These are phyloP conservation scores for Esox lucius DNA, from an alignment of 2,797 vertebrate genomes.

Conservation along the genomic window DNA sequence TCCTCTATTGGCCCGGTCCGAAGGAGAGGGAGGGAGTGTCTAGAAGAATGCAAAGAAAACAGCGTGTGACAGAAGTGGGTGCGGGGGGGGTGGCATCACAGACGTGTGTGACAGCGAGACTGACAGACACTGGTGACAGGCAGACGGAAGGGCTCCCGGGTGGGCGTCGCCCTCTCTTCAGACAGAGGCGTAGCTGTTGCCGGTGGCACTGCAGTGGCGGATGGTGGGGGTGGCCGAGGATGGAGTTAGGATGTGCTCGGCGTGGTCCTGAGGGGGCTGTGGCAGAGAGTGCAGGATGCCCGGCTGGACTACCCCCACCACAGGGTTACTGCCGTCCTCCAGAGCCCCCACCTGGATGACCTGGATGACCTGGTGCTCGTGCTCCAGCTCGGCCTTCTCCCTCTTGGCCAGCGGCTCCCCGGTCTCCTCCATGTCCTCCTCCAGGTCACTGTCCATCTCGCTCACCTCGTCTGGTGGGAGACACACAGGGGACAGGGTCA, in stretches of 20 bases:
- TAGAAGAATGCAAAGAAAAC: constrained; percentile 53
- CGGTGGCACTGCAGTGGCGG: constrained; percentile 92
- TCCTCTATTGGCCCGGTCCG: constrained; percentile 33
- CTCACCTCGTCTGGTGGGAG: constrained; percentile 80
- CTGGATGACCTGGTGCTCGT: constrained; percentile 84
- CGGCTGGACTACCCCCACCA: constrained; percentile 84
- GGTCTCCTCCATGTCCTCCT: constrained; percentile 69
- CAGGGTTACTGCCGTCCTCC: constrained; percentile 76
- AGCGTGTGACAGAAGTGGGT: constrained; percentile 38
- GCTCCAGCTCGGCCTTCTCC: constrained; percentile 78
- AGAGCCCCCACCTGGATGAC: constrained; percentile 86
- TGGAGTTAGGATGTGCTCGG: constrained; percentile 86
- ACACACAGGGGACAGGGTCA: background rate
- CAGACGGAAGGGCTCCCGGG: constrained; percentile 32
- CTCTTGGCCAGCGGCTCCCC: constrained; percentile 90
- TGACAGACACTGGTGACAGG: constrained; percentile 2
- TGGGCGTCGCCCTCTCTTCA: constrained; percentile 60
- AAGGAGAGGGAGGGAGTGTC: constrained; percentile 34
- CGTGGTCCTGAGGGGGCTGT: constrained; percentile 70
- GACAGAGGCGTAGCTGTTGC: constrained; percentile 95
- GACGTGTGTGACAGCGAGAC: constrained; percentile 19
- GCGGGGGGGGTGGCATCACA: constrained; percentile 26
- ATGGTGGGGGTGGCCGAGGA: constrained; percentile 87
- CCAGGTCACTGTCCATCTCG: constrained; percentile 81
- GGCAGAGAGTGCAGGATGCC: constrained; percentile 88